These are phyloP conservation scores for Thomomys bottae DNA, from an alignment of 2,113 vertebrate genomes.

Conservation along the genomic window DNA sequence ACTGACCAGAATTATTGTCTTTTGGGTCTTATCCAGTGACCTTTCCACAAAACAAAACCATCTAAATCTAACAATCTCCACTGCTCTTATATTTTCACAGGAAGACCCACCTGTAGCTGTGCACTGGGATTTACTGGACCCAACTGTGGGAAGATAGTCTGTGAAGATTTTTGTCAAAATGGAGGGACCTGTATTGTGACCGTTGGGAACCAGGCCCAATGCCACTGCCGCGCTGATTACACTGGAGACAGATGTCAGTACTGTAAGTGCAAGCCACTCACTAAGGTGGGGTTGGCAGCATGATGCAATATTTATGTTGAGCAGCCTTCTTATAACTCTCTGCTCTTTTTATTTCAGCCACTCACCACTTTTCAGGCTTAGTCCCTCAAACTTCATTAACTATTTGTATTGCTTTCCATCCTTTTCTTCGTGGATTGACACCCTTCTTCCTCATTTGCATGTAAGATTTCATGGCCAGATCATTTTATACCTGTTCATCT, in stretches of 20 bases:
- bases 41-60: neutral
- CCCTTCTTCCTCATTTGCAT: neutral
- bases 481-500: neutral
- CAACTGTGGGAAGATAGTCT: conserved; percentile 93
- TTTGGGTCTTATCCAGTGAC: neutral
- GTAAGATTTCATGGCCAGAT: neutral
- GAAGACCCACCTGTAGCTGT: conserved; percentile 96
- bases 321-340: neutral
- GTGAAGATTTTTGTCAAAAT: conserved; percentile 94
- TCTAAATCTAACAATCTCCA: neutral
- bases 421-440: neutral
- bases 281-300: accelerated
- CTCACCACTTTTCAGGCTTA: neutral
- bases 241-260: conserved; percentile 96
- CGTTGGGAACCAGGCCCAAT: conserved; percentile 94
- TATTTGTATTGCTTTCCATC: neutral
- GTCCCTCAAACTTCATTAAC: neutral
- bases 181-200: conserved; percentile 94
- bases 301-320: neutral
- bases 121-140: conserved; percentile 93
- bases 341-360: neutral
- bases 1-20: neutral
- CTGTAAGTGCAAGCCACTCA: conserved; percentile 88
- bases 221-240: conserved; percentile 93
- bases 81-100: conserved; percentile 79